These are phyloP conservation scores for Danio aesculapii DNA, from an alignment of 2,797 vertebrate species.

Conservation along the genomic window DNA sequence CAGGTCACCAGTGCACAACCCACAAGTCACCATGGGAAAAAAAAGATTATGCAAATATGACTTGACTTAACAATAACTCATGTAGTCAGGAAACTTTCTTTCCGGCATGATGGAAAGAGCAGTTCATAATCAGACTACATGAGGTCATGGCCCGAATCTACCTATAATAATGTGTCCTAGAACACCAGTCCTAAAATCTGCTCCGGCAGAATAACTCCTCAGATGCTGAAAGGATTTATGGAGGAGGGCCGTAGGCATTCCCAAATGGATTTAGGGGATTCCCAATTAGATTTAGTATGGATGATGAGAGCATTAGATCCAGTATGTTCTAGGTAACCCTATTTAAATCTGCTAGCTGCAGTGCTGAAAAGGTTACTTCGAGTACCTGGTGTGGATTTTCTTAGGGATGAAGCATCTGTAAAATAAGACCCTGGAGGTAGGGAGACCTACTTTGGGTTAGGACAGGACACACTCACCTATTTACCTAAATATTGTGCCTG, in stretches of 20 bases:
- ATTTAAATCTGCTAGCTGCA: constrained; percentile 72
- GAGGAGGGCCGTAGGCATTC: constrained; percentile 46
- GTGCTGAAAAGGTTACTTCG: constrained; percentile 42
- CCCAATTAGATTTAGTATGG: constrained; percentile 67
- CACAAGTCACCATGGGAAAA: background rate
- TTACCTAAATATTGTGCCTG: constrained; percentile 7
- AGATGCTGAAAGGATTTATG: constrained; percentile 49
- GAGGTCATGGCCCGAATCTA: background rate
- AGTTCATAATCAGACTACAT: background rate
- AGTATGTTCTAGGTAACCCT: constrained; percentile 70
- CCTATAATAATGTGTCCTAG: constrained; percentile 8
- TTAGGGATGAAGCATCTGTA: constrained; percentile 3
- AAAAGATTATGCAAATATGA: constrained; percentile 22
- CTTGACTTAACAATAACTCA: background rate
- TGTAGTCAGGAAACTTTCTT: background rate
- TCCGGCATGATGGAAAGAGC: background rate
- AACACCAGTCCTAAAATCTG: constrained; percentile 58
- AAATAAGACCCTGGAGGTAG: background rate
- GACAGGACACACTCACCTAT: constrained; percentile 20
- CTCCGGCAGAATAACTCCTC: constrained; percentile 65
- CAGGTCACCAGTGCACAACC: constrained; percentile 4
- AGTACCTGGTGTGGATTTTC: constrained; percentile 40
- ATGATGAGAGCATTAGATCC: constrained; percentile 74
- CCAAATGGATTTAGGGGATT: constrained; percentile 63
- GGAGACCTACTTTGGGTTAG: constrained; percentile 22